A percentile compares a stretch with the other conserved stretches of the same genome.
Evolutionary conservation across 2,113 vertebrate species (phyloP).

Genomic region (Entelurus aequoreus): DNA sequence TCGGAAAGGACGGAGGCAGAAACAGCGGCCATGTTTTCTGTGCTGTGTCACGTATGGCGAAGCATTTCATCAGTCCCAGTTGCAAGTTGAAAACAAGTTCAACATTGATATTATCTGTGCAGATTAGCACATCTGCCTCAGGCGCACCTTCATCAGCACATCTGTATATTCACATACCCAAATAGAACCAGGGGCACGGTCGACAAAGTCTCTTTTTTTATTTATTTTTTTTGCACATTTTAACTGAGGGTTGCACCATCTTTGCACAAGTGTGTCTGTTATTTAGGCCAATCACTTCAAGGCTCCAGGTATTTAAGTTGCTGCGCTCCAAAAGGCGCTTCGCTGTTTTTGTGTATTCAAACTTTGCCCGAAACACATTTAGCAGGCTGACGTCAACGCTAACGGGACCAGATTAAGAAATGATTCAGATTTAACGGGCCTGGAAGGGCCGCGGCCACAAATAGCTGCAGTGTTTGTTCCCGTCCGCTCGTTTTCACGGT

Average conservation of each 20-base stretch:
- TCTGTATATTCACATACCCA: conserved; percentile 32
- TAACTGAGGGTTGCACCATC: too few species aligned
- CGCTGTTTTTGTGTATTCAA: not conserved
- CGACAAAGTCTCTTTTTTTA: conserved; percentile 16
- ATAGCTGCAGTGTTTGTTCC: conserved; percentile 9
- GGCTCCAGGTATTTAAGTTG: not conserved
- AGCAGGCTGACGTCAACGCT: not conserved
- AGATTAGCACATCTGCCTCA: conserved; percentile 40
- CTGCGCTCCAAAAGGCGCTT: conserved; percentile 4
- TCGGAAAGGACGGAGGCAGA: too few species aligned
- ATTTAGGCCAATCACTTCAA: conserved; percentile 12
- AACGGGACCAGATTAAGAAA: conserved; percentile 6
- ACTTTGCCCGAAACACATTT: conserved; percentile 5
- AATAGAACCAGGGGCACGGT: conserved; percentile 28
- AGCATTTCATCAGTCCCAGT: too few species aligned
- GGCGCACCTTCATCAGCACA: conserved; percentile 25
- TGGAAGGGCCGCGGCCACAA: conserved; percentile 15
- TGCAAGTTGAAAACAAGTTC: conserved; percentile 34
- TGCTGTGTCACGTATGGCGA: too few species aligned
- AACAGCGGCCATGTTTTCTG: too few species aligned
- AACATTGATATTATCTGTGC: conserved; percentile 32
- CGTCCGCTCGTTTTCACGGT: conserved; percentile 9
- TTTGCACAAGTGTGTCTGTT: too few species aligned
- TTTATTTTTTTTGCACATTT: conserved; percentile 13
- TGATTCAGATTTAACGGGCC: conserved; percentile 13